Evolutionary conservation across 1,140 invertebrate species (phyloP).

Genomic region (Stegodyphus dumicola): DNA sequence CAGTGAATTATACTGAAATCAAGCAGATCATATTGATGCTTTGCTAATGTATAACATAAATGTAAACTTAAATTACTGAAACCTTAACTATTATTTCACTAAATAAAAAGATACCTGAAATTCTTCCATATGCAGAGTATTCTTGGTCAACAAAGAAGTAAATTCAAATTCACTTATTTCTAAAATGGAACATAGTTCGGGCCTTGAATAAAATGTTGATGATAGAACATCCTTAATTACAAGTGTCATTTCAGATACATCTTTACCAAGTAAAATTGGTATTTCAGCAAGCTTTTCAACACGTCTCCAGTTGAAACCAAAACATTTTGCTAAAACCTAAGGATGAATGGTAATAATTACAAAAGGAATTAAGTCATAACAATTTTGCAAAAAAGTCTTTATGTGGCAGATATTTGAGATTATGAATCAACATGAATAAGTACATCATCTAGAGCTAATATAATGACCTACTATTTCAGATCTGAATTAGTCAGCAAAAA

Average conservation of each 20-base stretch:
- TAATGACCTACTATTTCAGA: no score
- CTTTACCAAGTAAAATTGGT: constrained; percentile 66
- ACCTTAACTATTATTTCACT: no score
- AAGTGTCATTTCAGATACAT: constrained; percentile 18
- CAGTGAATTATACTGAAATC: no score
- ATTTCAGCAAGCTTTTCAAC: constrained; percentile 78
- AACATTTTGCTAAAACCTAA: constrained; percentile 78
- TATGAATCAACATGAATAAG: no score
- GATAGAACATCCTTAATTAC: constrained; percentile 73
- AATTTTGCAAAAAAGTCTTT: no score
- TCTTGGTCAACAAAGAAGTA: constrained; percentile 62
- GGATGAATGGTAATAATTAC: neutral
- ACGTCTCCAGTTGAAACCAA: constrained; percentile 75
- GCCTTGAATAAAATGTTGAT: constrained; percentile 78
- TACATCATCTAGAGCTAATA: no score
- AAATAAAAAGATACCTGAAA: constrained; percentile 57
- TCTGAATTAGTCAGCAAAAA: no score
- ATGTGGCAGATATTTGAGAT: no score
- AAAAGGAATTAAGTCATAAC: no score
- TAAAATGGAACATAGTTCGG: constrained; percentile 79
- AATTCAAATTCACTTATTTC: constrained; percentile 76
- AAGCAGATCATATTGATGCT: no score
- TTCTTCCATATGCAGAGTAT: constrained; percentile 44
- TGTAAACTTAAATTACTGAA: no score
- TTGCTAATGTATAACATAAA: no score